Base-by-base conservation (phyloP, 2,113 vertebrate genomes). In the Tupaia chinensis region DNA sequence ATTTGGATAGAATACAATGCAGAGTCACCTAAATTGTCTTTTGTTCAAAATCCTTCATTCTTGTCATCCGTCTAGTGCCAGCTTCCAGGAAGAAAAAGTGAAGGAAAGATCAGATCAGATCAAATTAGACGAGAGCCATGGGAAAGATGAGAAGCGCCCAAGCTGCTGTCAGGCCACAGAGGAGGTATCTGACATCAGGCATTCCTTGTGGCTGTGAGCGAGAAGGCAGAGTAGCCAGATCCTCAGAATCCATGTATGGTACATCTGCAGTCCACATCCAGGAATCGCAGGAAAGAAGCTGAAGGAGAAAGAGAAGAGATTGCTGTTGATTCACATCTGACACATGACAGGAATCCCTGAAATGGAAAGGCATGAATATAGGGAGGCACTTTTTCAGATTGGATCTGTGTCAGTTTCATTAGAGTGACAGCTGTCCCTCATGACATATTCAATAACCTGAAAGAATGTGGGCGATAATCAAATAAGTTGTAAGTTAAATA, bases 181-280 rank as follows among this genome's bases (percentile, higher is more conserved):
- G 53, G 16, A 0, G 10, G 29, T 6, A 7, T 13, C 60, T 3
- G 19, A 89, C 58, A 10, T 22, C 0, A 9, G 34, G 3, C 1
- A 5, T 9, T 81, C 44, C 58, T 69, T 68, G 1, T 2, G 16
- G 8, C 6, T 22, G 58, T 60, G 78, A 65, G 63, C 0, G 1
- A 81, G 95, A 32, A 76, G 44, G 20, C 34, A 27, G 11, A 81
- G 77, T 8, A 32, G 69, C 58, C 82, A 34, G 7, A 16, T 44
- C 7, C 56, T 70, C 78, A 44, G 34, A 70, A 60, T 17, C 65
- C 25, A 1, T 0, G 0, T 12, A 22, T 32, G n/a, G 54, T 34
- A 54, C 20, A 65, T n/a, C 29, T 58, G 56, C 15, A 56, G 66
- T 29, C 15, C 25, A 92, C 34, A 79, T 16, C 27, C 29, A 74